Conservation (phyloP, 2,797 vertebrate species). For the Macrochelys suwanniensis region DNA sequence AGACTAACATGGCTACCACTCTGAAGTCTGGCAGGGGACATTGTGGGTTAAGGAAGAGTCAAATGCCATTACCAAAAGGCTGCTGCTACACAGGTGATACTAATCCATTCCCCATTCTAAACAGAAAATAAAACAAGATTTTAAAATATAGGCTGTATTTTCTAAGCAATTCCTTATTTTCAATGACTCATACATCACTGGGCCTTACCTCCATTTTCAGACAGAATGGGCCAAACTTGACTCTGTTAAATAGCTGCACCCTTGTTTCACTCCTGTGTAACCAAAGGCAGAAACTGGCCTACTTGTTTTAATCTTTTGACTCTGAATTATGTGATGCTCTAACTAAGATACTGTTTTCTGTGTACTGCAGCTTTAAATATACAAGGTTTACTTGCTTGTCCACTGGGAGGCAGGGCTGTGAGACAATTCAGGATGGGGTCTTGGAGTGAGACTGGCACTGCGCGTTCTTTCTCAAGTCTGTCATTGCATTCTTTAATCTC, state of each 20-base stretch:
- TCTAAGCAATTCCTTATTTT: background rate
- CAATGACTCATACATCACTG: background rate
- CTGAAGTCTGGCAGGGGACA: background rate
- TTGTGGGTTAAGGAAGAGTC: background rate
- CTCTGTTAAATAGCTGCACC: background rate
- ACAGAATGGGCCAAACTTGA: background rate
- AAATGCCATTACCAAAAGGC: background rate
- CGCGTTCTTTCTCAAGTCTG: background rate
- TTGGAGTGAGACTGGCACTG: background rate
- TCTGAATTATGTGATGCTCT: background rate
- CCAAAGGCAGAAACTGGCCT: background rate
- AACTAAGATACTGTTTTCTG: background rate
- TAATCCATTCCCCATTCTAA: background rate
- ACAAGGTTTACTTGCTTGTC: background rate
- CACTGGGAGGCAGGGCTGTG: background rate
- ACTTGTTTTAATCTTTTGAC: background rate
- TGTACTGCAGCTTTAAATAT: background rate
- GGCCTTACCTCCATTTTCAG: slow-evolving; percentile 1
- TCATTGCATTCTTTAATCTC: background rate
- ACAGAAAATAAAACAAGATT: background rate
- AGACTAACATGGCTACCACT: too few relatives aligned
- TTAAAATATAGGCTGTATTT: background rate
- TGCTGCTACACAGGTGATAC: background rate
- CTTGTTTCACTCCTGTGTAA: background rate
- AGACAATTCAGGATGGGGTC: background rate